Percentiles rank a stretch among this genome's conserved stretches.
Evolutionary conservation across 2,113 vertebrate genomes (phyloP).

Genomic region (Tetrax tetrax): DNA sequence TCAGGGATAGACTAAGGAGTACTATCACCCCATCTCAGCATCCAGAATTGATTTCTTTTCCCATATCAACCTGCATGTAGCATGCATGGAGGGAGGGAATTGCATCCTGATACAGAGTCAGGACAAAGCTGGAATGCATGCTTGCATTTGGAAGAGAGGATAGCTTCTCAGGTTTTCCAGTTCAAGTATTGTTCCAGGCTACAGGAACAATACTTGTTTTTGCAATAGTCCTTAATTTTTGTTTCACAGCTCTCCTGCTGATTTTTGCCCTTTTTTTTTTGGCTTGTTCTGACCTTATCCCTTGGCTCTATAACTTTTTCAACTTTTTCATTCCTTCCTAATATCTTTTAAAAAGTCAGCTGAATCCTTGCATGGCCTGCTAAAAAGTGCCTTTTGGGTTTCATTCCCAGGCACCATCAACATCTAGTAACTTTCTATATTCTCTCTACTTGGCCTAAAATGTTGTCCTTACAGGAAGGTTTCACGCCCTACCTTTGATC

Average conservation of each 20-base stretch:
- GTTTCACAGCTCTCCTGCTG: not conserved
- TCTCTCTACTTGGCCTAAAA: not conserved
- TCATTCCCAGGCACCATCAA: not conserved
- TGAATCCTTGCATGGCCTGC: not conserved
- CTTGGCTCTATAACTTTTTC: not conserved
- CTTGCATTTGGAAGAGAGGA: not conserved
- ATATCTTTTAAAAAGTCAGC: not conserved
- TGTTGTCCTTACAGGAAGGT: fast-evolving
- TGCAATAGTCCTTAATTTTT: not conserved
- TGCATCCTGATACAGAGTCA: not conserved
- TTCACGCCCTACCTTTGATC: not conserved
- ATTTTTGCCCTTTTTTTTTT: not conserved
- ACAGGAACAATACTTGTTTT: not conserved
- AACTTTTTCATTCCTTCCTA: not conserved
- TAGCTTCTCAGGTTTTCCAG: not conserved
- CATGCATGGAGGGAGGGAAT: not conserved
- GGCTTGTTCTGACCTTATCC: not conserved
- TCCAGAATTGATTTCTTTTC: not conserved
- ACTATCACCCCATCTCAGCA: not conserved
- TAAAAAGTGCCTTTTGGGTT: not conserved
- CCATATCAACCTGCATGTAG: not conserved
- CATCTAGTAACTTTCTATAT: not conserved
- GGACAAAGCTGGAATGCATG: not conserved
- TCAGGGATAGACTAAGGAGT: not conserved
- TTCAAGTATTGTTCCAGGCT: not conserved